Percentiles rank a stretch among this genome's conserved stretches.
These are phyloP conservation scores for Teleogryllus oceanicus DNA, from an alignment of 2,888 invertebrate genomes.

Conservation along the genomic window DNA sequence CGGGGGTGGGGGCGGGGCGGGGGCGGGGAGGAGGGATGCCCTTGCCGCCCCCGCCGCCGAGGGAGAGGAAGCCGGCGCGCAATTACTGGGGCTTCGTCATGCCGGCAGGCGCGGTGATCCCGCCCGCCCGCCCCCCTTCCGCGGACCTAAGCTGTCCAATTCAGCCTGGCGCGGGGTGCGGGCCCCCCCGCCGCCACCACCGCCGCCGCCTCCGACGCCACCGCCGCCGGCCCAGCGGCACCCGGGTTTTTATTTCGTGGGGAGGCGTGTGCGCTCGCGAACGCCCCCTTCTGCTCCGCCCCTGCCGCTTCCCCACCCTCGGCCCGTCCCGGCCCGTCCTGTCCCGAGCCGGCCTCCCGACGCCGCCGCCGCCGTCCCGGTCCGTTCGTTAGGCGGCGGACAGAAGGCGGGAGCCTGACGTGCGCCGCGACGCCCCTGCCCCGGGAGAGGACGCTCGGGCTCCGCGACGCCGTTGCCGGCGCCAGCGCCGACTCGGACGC, in stretches of 20 bases:
- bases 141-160: not conserved
- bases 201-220: not conserved
- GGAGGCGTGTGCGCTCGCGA: not conserved
- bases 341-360: not conserved
- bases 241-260: slow-evolving; percentile 4
- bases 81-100: slow-evolving; percentile 18
- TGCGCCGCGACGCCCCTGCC: not conserved
- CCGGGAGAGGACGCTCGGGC: not conserved
- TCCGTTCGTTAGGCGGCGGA: not conserved
- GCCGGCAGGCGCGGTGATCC: not conserved
- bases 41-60: not conserved
- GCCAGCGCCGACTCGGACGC: not conserved
- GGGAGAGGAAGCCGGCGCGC: not conserved
- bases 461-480: not conserved
- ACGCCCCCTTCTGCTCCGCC: not conserved
- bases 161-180: not conserved
- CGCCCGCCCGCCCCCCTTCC: not conserved
- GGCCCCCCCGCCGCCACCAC: not conserved
- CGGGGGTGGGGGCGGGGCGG: not conserved
- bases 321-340: not conserved
- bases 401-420: not conserved
- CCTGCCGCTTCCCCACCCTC: not conserved
- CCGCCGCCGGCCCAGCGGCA: not conserved
- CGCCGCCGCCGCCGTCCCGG: not conserved
- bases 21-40: not conserved